Evolutionary conservation across 2,797 vertebrate genomes (phyloP), one percentile per base, ranked within the genome.

Genomic region (Hapalemur alaotrensis): DNA sequence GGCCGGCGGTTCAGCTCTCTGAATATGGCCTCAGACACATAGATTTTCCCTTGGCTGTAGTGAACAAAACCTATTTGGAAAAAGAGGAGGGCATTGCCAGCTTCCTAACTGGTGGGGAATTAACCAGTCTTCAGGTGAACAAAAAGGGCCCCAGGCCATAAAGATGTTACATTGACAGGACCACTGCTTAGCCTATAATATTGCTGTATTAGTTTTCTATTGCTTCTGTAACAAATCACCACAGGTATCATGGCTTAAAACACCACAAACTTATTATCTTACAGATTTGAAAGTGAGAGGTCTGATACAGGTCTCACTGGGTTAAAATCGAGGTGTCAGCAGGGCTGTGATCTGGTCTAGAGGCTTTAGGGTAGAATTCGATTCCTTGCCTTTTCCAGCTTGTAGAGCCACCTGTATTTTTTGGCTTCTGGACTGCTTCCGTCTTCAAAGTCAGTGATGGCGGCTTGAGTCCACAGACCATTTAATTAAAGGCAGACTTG

Each of bases 401-500:
- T 84, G 30, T 41, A 50, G 5, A 95, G 2, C 48, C 35, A n/a
- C 69, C 18, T 69, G 14, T 4, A 12, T 93, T 46, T 13, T 15
- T 76, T 89, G 54, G 75, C 48, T 93, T 75, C 30, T 12, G 22
- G n/a, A 11, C 35, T 35, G 1, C 38, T 75, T 63, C 46, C 18
- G 18, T 30, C 30, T 89, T 61, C 32, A 78, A 48, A 91, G 81
- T 80, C 18, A 79, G 14, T 41, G 50, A 72, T 41, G 38, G 14
- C 12, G 1, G n/a, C 43, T 69, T 76, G 2, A 84, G 9, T 59
- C 35, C 13, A 41, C 11, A 91, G 41, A 25, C 13, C 41, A 75
- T 91, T 94, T 96, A 89, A 91, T 87, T 95, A 97, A 95, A 91
- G 78, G 18, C 14, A 82, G 6, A 79, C 23, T 59, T 79, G 22